Evolutionary conservation across 2,113 vertebrate species (phyloP).

Genomic region (Cisticola juncidis): DNA sequence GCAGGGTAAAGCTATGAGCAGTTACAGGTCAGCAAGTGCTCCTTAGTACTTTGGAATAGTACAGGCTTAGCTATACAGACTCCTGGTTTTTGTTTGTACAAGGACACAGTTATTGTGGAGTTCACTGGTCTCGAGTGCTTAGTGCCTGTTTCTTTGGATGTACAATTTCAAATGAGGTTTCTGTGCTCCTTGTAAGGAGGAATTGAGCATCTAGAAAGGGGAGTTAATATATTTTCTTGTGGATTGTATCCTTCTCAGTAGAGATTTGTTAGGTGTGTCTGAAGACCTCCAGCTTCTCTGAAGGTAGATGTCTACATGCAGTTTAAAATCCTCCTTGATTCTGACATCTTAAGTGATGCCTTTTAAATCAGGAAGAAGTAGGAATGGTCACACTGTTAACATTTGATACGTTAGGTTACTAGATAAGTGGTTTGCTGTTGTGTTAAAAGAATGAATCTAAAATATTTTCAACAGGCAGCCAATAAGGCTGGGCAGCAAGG

Average conservation of each 20-base stretch:
- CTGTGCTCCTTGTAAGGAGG: neutral
- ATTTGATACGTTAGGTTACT: neutral
- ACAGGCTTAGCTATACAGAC: neutral
- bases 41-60: neutral
- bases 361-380: neutral
- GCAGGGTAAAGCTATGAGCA: neutral
- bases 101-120: neutral
- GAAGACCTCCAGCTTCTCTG: neutral
- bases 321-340: neutral
- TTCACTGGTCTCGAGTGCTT: accelerated
- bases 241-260: neutral
- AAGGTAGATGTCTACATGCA: neutral
- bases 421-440: neutral
- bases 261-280: neutral
- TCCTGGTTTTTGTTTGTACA: neutral
- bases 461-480: neutral
- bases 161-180: neutral
- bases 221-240: neutral
- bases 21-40: neutral
- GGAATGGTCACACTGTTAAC: neutral
- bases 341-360: accelerated
- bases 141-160: neutral
- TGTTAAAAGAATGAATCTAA: neutral
- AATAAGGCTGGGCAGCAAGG: neutral
- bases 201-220: neutral